A percentile compares a stretch with the other conserved stretches of the same genome.
Evolutionary conservation across 2,888 invertebrate species (phyloP).

Genomic region (Apeira syringaria): DNA sequence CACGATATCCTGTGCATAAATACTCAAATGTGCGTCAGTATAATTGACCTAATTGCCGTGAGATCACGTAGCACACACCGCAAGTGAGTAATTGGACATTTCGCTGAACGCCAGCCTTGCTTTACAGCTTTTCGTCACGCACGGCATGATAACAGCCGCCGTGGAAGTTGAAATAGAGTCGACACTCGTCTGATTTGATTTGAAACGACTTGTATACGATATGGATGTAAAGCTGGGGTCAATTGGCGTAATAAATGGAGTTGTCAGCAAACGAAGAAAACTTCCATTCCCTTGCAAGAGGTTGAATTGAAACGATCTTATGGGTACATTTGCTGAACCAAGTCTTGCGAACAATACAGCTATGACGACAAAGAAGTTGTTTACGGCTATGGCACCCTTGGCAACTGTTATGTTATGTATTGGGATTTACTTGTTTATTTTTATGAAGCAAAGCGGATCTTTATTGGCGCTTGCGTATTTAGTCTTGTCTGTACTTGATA

Average conservation of each 20-base stretch:
- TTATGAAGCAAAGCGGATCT: too few species aligned
- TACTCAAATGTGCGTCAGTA: too few species aligned
- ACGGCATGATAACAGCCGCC: slow-evolving; percentile 30
- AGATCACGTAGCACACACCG: slow-evolving; percentile 32
- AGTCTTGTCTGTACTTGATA: too few species aligned
- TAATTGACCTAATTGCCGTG: slow-evolving; percentile 28
- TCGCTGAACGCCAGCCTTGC: slow-evolving; percentile 38
- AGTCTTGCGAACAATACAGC: slow-evolving; percentile 1
- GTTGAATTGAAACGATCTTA: slow-evolving; percentile 33
- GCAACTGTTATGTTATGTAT: too few species aligned
- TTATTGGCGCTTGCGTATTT: too few species aligned
- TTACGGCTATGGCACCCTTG: not conserved
- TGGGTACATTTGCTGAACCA: slow-evolving; percentile 7
- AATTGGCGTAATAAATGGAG: slow-evolving; percentile 12
- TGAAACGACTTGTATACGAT: slow-evolving; percentile 12
- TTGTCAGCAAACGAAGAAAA: slow-evolving; percentile 5
- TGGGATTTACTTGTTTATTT: too few species aligned
- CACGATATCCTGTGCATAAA: slow-evolving; percentile 9
- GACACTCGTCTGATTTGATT: slow-evolving; percentile 17
- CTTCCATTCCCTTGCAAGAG: not conserved
- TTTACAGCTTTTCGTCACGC: slow-evolving; percentile 41
- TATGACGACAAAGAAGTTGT: slow-evolving; percentile 2
- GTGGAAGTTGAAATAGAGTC: slow-evolving; percentile 15
- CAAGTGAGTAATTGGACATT: slow-evolving; percentile 44
- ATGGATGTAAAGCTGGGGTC: slow-evolving; percentile 5